A percentile compares a stretch with the other conserved stretches of the same genome.
Evolutionary conservation across 1,140 invertebrate species (phyloP).

Genomic region (Cydia strobilella): DNA sequence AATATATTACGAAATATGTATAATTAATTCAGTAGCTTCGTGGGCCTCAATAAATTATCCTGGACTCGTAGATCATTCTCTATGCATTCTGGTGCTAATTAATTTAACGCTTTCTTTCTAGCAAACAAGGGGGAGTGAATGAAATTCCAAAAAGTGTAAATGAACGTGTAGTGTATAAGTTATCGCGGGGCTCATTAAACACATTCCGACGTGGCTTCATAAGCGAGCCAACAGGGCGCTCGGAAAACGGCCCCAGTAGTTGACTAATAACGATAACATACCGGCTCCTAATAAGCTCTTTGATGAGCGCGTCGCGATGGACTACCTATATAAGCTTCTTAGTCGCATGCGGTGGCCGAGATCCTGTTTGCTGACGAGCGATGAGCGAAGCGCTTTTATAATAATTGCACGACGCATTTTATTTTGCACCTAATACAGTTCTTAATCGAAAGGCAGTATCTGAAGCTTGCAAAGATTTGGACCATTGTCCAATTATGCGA

Average conservation of each 20-base stretch:
- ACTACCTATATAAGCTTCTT: neutral
- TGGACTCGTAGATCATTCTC: conserved; percentile 58
- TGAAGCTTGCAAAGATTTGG: too few species aligned
- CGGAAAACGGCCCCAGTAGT: neutral
- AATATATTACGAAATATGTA: conserved; percentile 25
- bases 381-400: neutral
- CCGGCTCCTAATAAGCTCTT: conserved; percentile 26
- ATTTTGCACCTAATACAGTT: too few species aligned
- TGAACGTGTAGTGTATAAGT: conserved; percentile 69
- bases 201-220: conserved; percentile 57
- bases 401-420: neutral
- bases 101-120: conserved; percentile 69
- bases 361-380: conserved; percentile 12
- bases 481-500: too few species aligned
- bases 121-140: conserved; percentile 63
- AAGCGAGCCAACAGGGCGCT: conserved; percentile 36
- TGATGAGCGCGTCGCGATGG: conserved; percentile 1
- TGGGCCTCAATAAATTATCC: conserved; percentile 55
- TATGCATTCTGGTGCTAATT: conserved; percentile 66
- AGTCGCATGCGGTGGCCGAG: neutral
- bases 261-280: conserved; percentile 26
- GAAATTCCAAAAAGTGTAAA: conserved; percentile 72
- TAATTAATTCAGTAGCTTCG: conserved; percentile 30
- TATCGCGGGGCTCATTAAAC: conserved; percentile 65
- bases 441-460: too few species aligned